These are phyloP conservation scores for Anguilla marmorata DNA, from an alignment of 2,797 vertebrate species.

Conservation along the genomic window DNA sequence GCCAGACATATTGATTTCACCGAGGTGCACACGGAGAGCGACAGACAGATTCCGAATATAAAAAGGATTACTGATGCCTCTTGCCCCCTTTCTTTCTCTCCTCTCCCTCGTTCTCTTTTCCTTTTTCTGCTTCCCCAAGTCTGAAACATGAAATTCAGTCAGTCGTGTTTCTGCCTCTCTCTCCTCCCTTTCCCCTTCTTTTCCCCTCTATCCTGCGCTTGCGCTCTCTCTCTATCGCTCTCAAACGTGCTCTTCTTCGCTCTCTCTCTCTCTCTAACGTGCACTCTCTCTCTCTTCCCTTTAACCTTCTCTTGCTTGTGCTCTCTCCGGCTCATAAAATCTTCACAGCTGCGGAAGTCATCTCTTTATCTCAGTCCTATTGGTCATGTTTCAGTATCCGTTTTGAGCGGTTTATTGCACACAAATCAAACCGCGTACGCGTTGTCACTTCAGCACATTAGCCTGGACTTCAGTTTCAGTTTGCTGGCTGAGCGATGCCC, in stretches of 20 bases:
- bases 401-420: neutral
- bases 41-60: constrained; percentile 14
- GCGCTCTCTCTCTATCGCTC: neutral
- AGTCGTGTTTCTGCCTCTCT: neutral
- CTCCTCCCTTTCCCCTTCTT: neutral
- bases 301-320: neutral
- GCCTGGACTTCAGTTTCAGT: neutral
- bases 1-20: constrained; percentile 23
- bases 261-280: neutral
- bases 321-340: neutral
- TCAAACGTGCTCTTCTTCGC: neutral
- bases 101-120: neutral
- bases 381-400: neutral
- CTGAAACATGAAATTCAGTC: neutral
- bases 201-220: neutral
- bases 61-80: constrained; percentile 21
- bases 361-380: neutral
- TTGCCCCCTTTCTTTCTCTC: neutral
- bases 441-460: neutral
- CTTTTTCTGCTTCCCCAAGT: neutral
- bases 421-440: neutral
- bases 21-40: neutral
- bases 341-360: neutral
- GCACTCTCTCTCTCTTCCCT: neutral
- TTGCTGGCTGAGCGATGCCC: neutral